These are phyloP conservation scores for Melinaea menophilus DNA, from an alignment of 2,888 invertebrate species.

Conservation along the genomic window DNA sequence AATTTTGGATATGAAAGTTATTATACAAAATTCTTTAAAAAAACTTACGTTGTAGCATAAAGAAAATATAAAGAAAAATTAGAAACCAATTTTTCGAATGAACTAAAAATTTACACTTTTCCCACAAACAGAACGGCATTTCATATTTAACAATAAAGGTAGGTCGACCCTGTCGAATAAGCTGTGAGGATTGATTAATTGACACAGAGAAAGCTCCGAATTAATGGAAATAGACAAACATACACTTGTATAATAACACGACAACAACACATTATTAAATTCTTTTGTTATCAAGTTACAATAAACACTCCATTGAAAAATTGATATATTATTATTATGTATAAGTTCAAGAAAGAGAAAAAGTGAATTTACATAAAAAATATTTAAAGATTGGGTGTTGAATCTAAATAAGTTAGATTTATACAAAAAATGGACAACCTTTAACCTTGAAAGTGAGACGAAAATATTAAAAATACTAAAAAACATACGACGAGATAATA, in stretches of 20 bases:
- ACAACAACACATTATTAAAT: constrained; percentile 3
- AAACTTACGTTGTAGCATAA: too few relatives aligned
- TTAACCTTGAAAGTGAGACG: constrained; percentile 66
- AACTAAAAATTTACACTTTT: background rate
- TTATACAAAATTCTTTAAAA: too few relatives aligned
- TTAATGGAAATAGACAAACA: constrained; percentile 9
- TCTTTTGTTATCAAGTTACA: background rate
- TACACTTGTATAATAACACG: constrained; percentile 12
- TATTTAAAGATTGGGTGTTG: constrained; percentile 1
- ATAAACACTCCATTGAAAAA: too few relatives aligned
- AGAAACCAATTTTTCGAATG: background rate
- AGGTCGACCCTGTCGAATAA: constrained; percentile 26
- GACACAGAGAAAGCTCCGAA: constrained; percentile 30
- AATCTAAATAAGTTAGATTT: constrained; percentile 5
- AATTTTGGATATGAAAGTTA: too few relatives aligned
- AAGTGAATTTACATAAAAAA: background rate
- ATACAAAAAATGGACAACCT: constrained; percentile 29
- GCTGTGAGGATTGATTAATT: constrained; percentile 23
- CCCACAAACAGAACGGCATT: background rate
- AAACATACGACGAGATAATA: constrained; percentile 7
- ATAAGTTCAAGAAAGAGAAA: background rate
- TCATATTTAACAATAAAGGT: background rate
- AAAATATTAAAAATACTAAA: constrained; percentile 28
- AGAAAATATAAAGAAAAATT: too few relatives aligned
- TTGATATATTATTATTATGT: background rate